Conservation (phyloP, 2,888 invertebrate genomes). For the Pemphredon lugubris region DNA sequence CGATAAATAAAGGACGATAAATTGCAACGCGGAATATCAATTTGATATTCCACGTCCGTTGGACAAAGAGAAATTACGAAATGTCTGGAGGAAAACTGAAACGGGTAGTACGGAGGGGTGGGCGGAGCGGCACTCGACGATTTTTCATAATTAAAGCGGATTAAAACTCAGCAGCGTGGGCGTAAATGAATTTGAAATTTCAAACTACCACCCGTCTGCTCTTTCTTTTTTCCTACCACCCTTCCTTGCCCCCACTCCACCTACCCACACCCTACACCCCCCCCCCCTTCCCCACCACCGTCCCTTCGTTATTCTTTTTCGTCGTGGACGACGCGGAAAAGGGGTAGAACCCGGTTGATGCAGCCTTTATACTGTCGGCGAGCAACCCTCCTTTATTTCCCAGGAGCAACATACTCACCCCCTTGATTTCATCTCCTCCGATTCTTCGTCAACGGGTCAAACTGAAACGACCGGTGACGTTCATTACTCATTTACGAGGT, state of each 20-base stretch:
- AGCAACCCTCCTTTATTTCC: conserved; percentile 70
- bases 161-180: conserved; percentile 68
- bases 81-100: conserved; percentile 28
- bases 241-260: conserved; percentile 17
- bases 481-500: background rate
- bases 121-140: conserved; percentile 47
- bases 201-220: conserved; percentile 64
- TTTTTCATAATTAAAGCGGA: conserved; percentile 72
- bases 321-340: conserved; percentile 28
- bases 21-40: conserved; percentile 11
- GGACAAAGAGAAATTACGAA: conserved; percentile 25
- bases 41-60: conserved; percentile 27
- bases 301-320: conserved; percentile 17
- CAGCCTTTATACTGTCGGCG: conserved; percentile 6
- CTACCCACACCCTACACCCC: too few relatives aligned
- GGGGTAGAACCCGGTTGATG: conserved; percentile 6
- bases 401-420: conserved; percentile 70
- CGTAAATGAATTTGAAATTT: conserved; percentile 76
- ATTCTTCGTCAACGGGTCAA: conserved; percentile 29
- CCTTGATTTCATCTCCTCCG: conserved; percentile 59
- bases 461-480: background rate
- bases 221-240: conserved; percentile 38
- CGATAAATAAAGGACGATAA: conserved; percentile 19
- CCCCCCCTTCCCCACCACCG: too few relatives aligned
- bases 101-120: conserved; percentile 3